Evolutionary conservation across 2,888 invertebrate genomes (phyloP).

Genomic region (Cylindroiulus punctatus): DNA sequence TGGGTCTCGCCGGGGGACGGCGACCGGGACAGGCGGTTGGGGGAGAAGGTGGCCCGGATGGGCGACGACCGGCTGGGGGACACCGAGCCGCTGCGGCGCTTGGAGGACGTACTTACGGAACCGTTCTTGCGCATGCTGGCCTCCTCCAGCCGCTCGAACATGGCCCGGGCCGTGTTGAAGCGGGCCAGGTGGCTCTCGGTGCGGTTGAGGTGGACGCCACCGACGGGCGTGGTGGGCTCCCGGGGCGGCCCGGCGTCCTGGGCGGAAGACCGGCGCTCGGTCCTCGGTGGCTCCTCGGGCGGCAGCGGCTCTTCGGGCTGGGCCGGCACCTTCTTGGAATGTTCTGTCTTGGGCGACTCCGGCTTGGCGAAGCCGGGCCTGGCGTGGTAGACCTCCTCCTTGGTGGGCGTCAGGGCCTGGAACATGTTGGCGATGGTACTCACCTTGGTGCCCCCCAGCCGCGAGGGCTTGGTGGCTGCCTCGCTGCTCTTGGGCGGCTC

Average conservation of each 20-base stretch:
- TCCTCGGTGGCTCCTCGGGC: neutral
- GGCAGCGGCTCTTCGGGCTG: neutral
- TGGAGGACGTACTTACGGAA: constrained; percentile 61
- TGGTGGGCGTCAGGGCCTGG: constrained; percentile 70
- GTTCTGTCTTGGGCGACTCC: constrained; percentile 55
- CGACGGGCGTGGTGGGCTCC: neutral
- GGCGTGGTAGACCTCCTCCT: constrained; percentile 52
- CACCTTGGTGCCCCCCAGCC: constrained; percentile 57
- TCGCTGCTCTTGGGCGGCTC: neutral
- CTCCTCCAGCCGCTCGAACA: constrained; percentile 85
- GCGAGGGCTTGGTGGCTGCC: constrained; percentile 53
- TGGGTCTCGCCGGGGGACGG: constrained; percentile 63
- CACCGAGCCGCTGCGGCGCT: constrained; percentile 58
- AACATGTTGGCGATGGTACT: constrained; percentile 82
- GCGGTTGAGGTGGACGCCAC: constrained; percentile 65
- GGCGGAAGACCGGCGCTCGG: neutral
- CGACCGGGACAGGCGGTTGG: constrained; percentile 61
- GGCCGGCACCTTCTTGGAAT: neutral
- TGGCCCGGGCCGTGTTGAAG: constrained; percentile 89
- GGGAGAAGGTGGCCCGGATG: constrained; percentile 54
- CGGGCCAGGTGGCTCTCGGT: constrained; percentile 90
- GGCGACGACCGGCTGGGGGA: constrained; percentile 58
- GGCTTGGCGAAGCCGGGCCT: constrained; percentile 54
- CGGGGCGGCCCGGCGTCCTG: neutral
- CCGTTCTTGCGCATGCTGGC: constrained; percentile 70